These are phyloP conservation scores for Cremastinae sp. DNA, from an alignment of 2,888 invertebrate species.

Conservation along the genomic window DNA sequence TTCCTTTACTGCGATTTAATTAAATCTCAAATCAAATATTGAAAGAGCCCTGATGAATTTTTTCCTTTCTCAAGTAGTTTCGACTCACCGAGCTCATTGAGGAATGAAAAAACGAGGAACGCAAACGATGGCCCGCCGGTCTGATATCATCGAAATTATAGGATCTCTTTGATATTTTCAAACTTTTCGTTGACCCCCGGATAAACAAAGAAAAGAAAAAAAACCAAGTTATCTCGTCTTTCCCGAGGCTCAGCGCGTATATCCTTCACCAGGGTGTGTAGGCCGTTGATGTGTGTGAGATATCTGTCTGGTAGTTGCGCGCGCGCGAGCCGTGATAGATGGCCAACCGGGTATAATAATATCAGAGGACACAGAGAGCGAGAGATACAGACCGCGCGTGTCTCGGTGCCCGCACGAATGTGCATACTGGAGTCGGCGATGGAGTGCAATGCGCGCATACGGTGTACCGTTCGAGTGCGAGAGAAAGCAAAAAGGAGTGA, in stretches of 20 bases:
- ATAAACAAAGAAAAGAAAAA: not conserved
- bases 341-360: constrained; percentile 74
- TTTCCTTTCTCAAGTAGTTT: constrained; percentile 5
- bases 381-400: constrained; percentile 42
- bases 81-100: not conserved
- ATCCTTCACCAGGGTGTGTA: constrained; percentile 37
- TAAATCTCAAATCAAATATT: constrained; percentile 50
- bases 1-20: constrained; percentile 37
- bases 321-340: constrained; percentile 72
- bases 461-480: constrained; percentile 52
- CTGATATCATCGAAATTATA: not conserved
- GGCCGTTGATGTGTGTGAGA: constrained; percentile 68
- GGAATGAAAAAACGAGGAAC: not conserved
- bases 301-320: constrained; percentile 77
- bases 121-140: not conserved
- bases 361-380: constrained; percentile 65
- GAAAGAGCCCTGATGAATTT: constrained; percentile 31
- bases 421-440: constrained; percentile 11
- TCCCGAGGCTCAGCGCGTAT: constrained; percentile 7
- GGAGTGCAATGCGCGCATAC: constrained; percentile 42
- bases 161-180: not conserved
- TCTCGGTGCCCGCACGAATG: too few relatives aligned
- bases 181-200: not conserved
- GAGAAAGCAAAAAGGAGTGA: too few relatives aligned
- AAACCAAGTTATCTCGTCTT: not conserved